Base-by-base conservation (phyloP, 2,113 vertebrate genomes). In the Polypterus senegalus region DNA sequence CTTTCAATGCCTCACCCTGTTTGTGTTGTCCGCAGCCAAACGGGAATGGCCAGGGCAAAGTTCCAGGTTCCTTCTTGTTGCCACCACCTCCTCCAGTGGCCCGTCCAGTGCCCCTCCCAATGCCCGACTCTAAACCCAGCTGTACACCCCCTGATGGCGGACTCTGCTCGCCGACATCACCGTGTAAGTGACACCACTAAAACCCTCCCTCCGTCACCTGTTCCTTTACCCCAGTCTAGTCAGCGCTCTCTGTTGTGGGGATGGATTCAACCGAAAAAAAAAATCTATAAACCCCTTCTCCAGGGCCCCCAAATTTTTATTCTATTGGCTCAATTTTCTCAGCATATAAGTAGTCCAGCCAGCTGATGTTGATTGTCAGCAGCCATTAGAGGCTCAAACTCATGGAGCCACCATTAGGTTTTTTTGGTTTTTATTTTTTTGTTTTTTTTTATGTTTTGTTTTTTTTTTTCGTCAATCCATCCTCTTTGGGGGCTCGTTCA, bases 91-190 rank as follows among this genome's bases (percentile, higher is more conserved):
- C 92, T 88, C 91, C 92, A 79, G 91, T 94, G 92, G 92, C 92
- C 88, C 89, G 92, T 85, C 92, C 92, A 84, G 89, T 96, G 89
- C 92, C 92, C 90, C 92, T 94, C 88, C 90, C 92, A 79, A 91
- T 94, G 91, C 85, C 92, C 85, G 92, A 94, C 89, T 90, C 92
- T 91, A 94, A 96, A 91, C 86, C 92, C 88, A 90, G 90, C 91
- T 92, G 90, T 88, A 89, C 89, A 85, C 89, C 87, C 91, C 90
- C 91, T 78, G 91, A 92, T 79, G 92, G 90, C 82, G 92, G 89
- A 91, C 88, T 90, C 78, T 87, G 88, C 81, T 87, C 91, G 82
- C 88, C 90, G 88, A 81, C 92, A 79, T 93, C 92, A 87, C 90
- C 89, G 88, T 95, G 91, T 93, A 93, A 95, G 92, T 93, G 89